Base-by-base conservation (phyloP, 2,113 vertebrate genomes). In the Anser brachyrhynchus region DNA sequence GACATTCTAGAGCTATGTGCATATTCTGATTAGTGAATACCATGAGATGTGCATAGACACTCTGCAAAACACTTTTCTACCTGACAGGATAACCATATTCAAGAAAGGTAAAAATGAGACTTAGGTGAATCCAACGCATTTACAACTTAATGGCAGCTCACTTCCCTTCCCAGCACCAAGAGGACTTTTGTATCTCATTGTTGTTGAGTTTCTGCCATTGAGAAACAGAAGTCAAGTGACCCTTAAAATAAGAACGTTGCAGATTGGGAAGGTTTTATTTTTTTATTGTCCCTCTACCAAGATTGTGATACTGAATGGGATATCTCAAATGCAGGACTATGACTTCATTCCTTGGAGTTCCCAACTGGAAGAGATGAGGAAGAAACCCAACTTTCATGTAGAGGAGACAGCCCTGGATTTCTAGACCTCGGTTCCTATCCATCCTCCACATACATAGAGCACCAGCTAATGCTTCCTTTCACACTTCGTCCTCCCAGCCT, bases 401-500 rank as follows among this genome's bases (percentile, higher is more conserved):
- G 19, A 51, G 21, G 10, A 37, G 21, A 72, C 5, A 67, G 21
- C 9, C 59, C 70, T 91, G 55, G n/a, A 46, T 14, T 86, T 74
- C 64, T 17, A 43, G 33, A 74, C 10, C 25, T 72, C n/a, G 28
- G 66, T 52, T 79, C 23, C 22, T 74, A 43, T 58, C 28, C 5
- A 23, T 43, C 18, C 33, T 76, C 2, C 3, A 17, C 22, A 2
- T 11, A 17, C 14, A 35, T 20, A 20, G 3, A 0, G 9, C 59
- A 73, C 39, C 75, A 85, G 37, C 16, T 82, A 31, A 20, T 37
- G 23, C 37, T 87, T 87, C 39, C 57, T 41, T 41, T 69, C 70
- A 21, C 19, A 5, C 7, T 67, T 25, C 18, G 15, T 92, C 71
- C 15, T 77, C 13, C 21, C 33, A 81, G 76, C 1, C 37, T 35